Base-by-base conservation (phyloP, 2,888 invertebrate species). In the Eupithecia tripunctaria region DNA sequence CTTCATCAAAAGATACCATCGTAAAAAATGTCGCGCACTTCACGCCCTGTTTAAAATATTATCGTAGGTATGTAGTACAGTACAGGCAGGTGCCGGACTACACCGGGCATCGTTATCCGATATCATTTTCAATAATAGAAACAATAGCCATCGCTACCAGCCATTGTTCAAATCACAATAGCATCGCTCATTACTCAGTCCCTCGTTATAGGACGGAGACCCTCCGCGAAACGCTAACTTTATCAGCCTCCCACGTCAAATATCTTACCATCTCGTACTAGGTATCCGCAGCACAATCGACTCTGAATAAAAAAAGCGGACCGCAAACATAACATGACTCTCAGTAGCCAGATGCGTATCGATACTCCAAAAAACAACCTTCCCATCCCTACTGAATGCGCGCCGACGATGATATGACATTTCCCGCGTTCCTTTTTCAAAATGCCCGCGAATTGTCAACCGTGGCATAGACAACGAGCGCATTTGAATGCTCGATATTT, bases 151-250 rank as follows among this genome's bases (percentile, higher is more conserved):
- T 84, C 85, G 88, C 85, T 85, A 85, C 85, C 85, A 81, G 83
- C 91, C 89, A 94, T 94, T 93, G 94, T 94, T 92, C 88, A 88
- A 86, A 87, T 88, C 88, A 92, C 93, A 93, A 93, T 91, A 87
- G 92, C 88, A 83, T 85, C 88, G 86, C 90, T 93, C 91, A 94
- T 94, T 94, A 93, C 93, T 94, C 94, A 92, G 88, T 83, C 81
- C 87, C 92, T 93, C 93, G 93, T 93, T 94, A 94, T 89, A 89
- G 91, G 89, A 74, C 69, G 66, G 87, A 82, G 86, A 84, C 81
- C 89, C 89, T 88, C 89, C 87, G 88, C 90, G 86, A 88, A 90
- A 91, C 91, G 90, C 92, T 90, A 93, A 91, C 93, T 92, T 94
- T 94, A 93, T 94, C 94, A 92, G 92, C 84, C 84, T 84, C 83